Evolutionary conservation across 2,888 invertebrate genomes (phyloP), one percentile per base, ranked within the genome.

Genomic region (Rhimphoctona megacephalus): DNA sequence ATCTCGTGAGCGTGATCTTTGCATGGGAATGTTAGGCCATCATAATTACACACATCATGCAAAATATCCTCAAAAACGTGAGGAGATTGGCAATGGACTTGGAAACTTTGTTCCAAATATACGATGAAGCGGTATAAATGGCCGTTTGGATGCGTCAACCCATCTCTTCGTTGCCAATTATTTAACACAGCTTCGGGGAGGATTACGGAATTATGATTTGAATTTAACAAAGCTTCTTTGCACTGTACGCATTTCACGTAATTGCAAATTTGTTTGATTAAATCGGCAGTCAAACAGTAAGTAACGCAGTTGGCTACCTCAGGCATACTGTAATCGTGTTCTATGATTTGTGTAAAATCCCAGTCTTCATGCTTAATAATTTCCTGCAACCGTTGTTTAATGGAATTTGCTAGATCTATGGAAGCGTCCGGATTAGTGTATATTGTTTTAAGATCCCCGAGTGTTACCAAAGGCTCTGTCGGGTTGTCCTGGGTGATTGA

Each of bases 301-400:
- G 80, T 33, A 14, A 85, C 80, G 52, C 88, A 88, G 25, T 79
- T 77, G 57, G 70, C 67, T 4, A 88, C 79, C 33, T 72, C 85
- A 14, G 88, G 80, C 30, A 72, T 22, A n/a, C 66, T 69, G 25
- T 87, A 87, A 73, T 87, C n/a, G n/a, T n/a, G n/a, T n/a, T n/a
- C n/a, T n/a, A n/a, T n/a, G n/a, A n/a, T n/a, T n/a, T n/a, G n/a
- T 39, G 84, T 80, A 19, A 86, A 86, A 17, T 84, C 67, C 86
- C 86, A 86, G 64, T 86, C 88, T 19, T 67, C 69, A 67, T 85
- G 52, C 11, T 30, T 14, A 39, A 86, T 61, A 49, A 61, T 69
- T 43, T 54, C 52, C 22, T 72, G 33, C 49, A 84, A 69, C 4
- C 39, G 72, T 11, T 67, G 9, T 86, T 84, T 84, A 33, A 86